Evolutionary conservation across 2,797 vertebrate species (phyloP).

Genomic region (Masticophis lateralis): DNA sequence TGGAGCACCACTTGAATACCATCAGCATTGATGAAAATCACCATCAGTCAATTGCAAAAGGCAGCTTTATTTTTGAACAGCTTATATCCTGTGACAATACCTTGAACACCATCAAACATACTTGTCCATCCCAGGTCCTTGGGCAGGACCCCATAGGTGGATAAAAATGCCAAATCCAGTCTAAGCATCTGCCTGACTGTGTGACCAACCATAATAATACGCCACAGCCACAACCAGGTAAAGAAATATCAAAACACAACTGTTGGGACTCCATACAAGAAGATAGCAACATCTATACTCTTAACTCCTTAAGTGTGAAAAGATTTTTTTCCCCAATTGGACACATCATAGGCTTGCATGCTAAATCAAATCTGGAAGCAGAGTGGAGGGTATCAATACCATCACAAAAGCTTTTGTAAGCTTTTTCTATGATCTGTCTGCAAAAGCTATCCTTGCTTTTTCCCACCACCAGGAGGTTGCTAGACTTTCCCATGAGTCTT

Average conservation of each 20-base stretch:
- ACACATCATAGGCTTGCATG: not conserved
- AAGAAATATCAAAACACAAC: not conserved
- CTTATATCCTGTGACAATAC: not conserved
- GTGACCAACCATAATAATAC: not conserved
- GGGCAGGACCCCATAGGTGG: not conserved
- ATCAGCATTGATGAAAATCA: not conserved
- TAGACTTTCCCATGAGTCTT: slow-evolving; percentile 10
- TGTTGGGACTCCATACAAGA: not conserved
- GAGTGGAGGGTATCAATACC: not conserved
- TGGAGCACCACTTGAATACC: not conserved
- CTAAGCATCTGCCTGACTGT: not conserved
- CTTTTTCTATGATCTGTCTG: not conserved
- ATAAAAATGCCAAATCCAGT: not conserved
- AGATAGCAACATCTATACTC: not conserved
- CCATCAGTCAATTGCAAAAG: not conserved
- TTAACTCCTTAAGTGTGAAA: not conserved
- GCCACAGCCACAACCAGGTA: too few species aligned
- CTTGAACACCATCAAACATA: not conserved
- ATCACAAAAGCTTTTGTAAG: slow-evolving; percentile 18
- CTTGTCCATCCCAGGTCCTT: not conserved
- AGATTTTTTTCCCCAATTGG: not conserved
- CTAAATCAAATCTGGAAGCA: not conserved
- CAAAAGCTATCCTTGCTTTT: slow-evolving; percentile 14
- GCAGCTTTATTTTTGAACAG: not conserved
- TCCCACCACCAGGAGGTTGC: not conserved